Evolutionary conservation across 2,797 vertebrate species (phyloP), one percentile per base, ranked within the genome.

Genomic region (Chrosomus eos): DNA sequence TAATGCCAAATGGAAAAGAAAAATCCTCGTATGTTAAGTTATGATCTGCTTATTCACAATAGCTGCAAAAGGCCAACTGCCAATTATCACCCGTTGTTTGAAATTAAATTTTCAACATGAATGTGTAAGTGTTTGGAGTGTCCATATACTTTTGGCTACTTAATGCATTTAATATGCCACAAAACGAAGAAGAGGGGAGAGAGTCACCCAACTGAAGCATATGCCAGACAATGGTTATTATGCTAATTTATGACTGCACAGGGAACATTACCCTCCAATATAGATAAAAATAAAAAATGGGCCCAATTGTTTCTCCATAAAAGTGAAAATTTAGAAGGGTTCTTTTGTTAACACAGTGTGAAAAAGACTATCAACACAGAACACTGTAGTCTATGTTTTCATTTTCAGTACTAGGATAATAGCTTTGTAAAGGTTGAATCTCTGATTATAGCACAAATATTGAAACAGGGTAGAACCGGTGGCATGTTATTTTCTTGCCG

Each of bases 221-320:
- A 26, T 78, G 53, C 23, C 68, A 74, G 77, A 85, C 55, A 68
- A 36, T 38, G 51, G 78, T 74, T 85, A 64, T 81, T 75, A 85
- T 85, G 72, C 7, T 70, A 85, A 81, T 85, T 76, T 85, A 68
- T 70, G 84, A 75, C 74, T 75, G 45, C 77, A 67, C 45, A 66
- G 60, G 70, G 77, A 74, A 67, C 68, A 68, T 81, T 85, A 76
- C 26, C 48, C 51, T 70, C 36, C 62, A 76, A 70, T 76, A 68
- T 48, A 60, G 71, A 76, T 75, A 0, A 75, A 81, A 73, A 11
- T 4, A 48, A 66, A 40, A 81, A 81, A 86, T 45, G 23, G 60
- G 62, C 23, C 28, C 48, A 68, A 58, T 51, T 81, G 40, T 60
- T 81, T 40, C 19, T 16, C 28, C 28, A 31, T 71, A 36, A 67